Base-by-base conservation (phyloP, 2,113 vertebrate species). In the Dipodomys spectabilis region DNA sequence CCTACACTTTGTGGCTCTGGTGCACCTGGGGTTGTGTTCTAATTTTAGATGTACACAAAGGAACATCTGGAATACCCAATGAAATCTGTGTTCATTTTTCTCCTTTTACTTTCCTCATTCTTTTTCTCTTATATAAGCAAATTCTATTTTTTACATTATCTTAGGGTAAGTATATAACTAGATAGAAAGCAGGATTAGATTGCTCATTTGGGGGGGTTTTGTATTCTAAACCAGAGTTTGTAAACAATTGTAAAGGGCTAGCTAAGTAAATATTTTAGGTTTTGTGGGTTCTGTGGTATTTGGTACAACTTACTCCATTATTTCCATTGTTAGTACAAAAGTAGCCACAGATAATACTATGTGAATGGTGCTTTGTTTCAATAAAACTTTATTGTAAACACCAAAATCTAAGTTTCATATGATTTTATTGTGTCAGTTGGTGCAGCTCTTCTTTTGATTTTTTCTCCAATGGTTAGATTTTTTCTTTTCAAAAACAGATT, bases 341-440 rank as follows among this genome's bases (percentile, higher is more conserved):
- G 65, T 8, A 71, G 39, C 4, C 5, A 53, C 1, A 57, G 74
- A 49, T 11, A 89, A 45, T 8, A 78, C 4, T 53, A 22, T 74
- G 28, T 30, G 28, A 60, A 7, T 30, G 18, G 16, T 45, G 39
- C 11, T 87, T 11, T 78, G 23, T 57, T 82, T 57, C 73, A 90
- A 49, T 82, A 90, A 96, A 92, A 88, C 28, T 94, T 89, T 57
- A 83, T 19, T 73, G 53, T 79, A 19, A 28, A 49, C 49, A 75
- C n/a, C 60, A 65, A 92, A 82, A 88, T 90, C 57, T 88, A 30
- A 93, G 88, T 88, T 90, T 90, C 27, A 85, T 74, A 39, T 67
- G 68, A 73, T 93, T 93, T 95, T 74, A 49, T 62, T 0, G 1
- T 74, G n/a, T 74, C 86, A 90, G 28, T 23, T 62, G 9, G 71